Evolutionary conservation across 2,888 invertebrate genomes (phyloP).

Genomic region (Crematogaster levior): DNA sequence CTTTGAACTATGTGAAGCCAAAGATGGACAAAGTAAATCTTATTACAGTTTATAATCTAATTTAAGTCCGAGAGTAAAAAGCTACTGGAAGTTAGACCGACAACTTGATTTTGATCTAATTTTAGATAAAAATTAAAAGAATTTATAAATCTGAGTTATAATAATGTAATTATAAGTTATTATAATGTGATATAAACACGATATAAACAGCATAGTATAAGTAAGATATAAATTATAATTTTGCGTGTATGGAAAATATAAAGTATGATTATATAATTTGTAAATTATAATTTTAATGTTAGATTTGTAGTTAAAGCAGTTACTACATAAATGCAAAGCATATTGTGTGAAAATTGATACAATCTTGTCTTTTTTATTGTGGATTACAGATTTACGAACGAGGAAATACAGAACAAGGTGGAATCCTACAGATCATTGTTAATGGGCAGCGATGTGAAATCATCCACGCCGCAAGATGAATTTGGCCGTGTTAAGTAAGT

Average conservation of each 20-base stretch:
- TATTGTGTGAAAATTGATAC: not conserved
- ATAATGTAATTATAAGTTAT: no score
- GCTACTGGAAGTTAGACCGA: not conserved
- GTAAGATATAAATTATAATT: no score
- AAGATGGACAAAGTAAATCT: conserved; percentile 55
- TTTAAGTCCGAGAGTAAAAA: conserved; percentile 56
- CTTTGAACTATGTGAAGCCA: conserved; percentile 60
- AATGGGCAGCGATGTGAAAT: conserved; percentile 89
- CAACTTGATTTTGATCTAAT: not conserved
- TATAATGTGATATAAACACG: not conserved
- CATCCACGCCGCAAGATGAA: conserved; percentile 91
- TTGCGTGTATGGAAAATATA: no score
- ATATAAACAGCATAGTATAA: not conserved
- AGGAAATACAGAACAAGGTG: conserved; percentile 95
- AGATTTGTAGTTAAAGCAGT: not conserved
- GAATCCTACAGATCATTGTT: conserved; percentile 95
- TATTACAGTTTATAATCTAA: conserved; percentile 64
- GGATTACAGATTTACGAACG: conserved; percentile 91
- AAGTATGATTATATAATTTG: not conserved
- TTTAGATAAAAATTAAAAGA: no score
- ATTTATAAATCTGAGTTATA: no score
- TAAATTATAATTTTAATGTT: not conserved
- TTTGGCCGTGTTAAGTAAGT: conserved; percentile 94
- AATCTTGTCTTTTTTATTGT: conserved; percentile 20
- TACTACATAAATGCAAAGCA: not conserved